Evolutionary conservation across 2,888 invertebrate genomes (phyloP), one percentile per base, ranked within the genome.

Genomic region (Azorinus chamasolen): DNA sequence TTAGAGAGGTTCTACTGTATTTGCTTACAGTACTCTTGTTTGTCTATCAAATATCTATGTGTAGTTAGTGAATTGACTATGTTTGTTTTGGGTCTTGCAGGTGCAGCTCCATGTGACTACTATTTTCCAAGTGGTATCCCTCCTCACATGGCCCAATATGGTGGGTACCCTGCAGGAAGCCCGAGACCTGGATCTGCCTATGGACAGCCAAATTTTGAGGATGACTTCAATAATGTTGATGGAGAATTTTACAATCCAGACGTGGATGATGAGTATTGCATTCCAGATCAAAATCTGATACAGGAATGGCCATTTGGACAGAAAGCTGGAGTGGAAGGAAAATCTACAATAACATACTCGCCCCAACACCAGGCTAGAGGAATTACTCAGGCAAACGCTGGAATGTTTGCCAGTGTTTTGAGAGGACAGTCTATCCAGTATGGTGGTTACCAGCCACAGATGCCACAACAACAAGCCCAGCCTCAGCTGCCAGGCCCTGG

Each of bases 281-380:
- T 83, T 3, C 83, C 84, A 16, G 89, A 90, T 41, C 77, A 84
- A n/a, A 84, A 87, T 48, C 78, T 89, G 10, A 68, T 86, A 10
- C 84, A 89, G 71, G 88, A 90, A 20, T 90, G 89, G 89, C 88
- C 89, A n/a, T 88, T 88, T 66, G 88, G 87, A 3, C 84, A 87
- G 63, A 81, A 77, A 39, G 78, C 88, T 32, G 85, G 86, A 12
- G 70, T 87, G 20, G 90, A 87, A 64, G 89, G 88, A 59, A 86
- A 85, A 50, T 87, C 87, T 0, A 87, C 89, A 4, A 75, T 88
- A 1, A 87, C 88, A 24, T 87, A 88, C 66, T 72, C 86, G 2
- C 87, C 88, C 53, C 86, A 85, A 24, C 57, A 65, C 12, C 69
- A 50, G 24, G 65, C 59, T 43, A 48, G 20, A 27, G 57, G 46